A percentile compares a stretch with the other conserved stretches of the same genome.
phyloP scores from a whole-genome alignment of 2,113 vertebrate species.

The Nothobranchius kuhntae region DNA sequence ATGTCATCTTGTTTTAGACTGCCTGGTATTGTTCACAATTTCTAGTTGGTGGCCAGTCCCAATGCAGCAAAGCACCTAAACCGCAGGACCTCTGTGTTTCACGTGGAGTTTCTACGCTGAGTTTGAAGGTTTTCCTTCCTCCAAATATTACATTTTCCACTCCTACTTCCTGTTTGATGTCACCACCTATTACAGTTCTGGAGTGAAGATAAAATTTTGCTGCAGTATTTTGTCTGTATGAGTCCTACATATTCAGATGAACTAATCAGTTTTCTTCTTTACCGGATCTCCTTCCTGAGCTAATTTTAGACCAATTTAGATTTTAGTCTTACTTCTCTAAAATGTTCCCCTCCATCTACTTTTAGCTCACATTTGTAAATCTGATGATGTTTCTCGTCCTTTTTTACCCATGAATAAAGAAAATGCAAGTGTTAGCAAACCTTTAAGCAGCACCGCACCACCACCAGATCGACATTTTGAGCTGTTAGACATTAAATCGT shows the following conservation, averaged over 20 bases:
- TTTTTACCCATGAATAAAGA: not conserved
- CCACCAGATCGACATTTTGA: conserved; percentile 13
- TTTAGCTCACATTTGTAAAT: not conserved
- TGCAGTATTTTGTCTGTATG: no score
- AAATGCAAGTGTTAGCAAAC: not conserved
- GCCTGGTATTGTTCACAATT: not conserved
- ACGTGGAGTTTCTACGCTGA: not conserved
- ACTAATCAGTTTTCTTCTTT: not conserved
- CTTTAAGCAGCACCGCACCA: not conserved
- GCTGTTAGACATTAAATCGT: conserved; percentile 30
- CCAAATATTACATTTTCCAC: not conserved
- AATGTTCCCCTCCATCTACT: not conserved
- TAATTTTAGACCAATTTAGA: not conserved
- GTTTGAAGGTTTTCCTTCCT: not conserved
- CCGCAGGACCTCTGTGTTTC: not conserved
- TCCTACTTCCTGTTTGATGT: not conserved
- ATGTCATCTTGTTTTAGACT: not conserved
- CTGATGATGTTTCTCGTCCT: not conserved
- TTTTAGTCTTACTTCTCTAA: not conserved
- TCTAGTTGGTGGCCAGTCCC: not conserved
- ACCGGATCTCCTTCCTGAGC: not conserved
- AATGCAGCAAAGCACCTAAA: not conserved
- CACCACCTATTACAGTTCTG: not conserved
- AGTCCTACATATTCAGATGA: not conserved
- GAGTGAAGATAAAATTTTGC: not conserved